These are phyloP conservation scores for Zonotrichia albicollis DNA, from an alignment of 2,797 vertebrate species.

Conservation along the genomic window DNA sequence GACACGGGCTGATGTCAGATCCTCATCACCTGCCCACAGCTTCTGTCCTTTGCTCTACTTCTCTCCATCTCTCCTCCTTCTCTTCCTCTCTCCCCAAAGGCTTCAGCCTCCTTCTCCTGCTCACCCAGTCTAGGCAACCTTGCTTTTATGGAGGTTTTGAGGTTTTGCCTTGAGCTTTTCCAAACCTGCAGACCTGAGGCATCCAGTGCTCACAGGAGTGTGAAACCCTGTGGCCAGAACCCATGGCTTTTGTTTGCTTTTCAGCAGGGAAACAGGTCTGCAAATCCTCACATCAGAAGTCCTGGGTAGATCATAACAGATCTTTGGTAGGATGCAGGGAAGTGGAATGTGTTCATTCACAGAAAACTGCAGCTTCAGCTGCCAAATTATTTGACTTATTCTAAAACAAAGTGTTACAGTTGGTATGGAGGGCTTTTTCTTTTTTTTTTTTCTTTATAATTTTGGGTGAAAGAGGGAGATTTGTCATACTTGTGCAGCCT, in stretches of 20 bases:
- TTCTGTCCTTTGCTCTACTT: neutral
- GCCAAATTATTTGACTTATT: neutral
- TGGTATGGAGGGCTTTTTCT: neutral
- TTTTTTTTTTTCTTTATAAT: neutral
- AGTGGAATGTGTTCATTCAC: neutral
- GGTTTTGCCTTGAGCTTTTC: constrained; percentile 6
- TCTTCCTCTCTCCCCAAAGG: neutral
- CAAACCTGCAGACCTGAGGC: neutral
- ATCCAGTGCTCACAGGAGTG: neutral
- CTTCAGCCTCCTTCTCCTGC: neutral
- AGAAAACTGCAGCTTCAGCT: neutral
- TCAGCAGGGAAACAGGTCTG: accelerated
- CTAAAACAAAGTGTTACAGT: neutral
- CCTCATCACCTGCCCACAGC: neutral
- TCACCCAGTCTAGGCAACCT: neutral
- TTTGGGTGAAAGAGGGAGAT: neutral
- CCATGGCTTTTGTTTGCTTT: neutral
- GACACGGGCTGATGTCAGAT: neutral
- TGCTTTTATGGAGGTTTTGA: neutral
- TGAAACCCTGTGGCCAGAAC: neutral
- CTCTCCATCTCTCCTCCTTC: neutral
- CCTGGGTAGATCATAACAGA: neutral
- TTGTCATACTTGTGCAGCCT: neutral
- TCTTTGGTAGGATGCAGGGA: neutral
- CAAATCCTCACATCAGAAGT: neutral